Evolutionary conservation across 2,888 invertebrate species (phyloP).

Genomic region (Xiphydria camelus): DNA sequence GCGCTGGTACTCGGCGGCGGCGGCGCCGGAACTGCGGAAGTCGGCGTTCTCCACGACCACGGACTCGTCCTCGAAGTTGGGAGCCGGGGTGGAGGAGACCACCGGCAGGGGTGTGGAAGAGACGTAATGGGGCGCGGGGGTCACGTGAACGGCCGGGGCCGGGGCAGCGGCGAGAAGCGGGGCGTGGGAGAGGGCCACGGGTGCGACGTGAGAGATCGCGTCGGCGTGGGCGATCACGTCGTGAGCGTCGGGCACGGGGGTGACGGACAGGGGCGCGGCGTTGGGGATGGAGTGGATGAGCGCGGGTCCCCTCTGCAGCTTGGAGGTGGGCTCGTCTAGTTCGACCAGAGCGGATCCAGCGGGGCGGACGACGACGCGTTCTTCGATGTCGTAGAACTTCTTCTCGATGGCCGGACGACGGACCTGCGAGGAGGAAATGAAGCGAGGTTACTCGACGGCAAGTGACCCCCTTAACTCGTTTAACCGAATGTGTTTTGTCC

Average conservation of each 20-base stretch:
- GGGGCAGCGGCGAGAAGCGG: slow-evolving; percentile 48
- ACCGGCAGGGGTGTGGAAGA: slow-evolving; percentile 18
- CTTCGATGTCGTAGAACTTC: slow-evolving; percentile 68
- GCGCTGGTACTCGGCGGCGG: slow-evolving; percentile 9
- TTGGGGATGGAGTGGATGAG: slow-evolving; percentile 47
- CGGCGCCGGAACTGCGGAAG: slow-evolving; percentile 32
- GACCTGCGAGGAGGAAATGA: slow-evolving; percentile 44
- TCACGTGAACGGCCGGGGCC: slow-evolving; percentile 34
- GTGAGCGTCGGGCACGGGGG: slow-evolving; percentile 28
- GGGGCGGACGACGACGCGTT: slow-evolving; percentile 64
- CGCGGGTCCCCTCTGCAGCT: slow-evolving; percentile 60
- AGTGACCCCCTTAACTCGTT: no score
- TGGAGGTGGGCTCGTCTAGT: slow-evolving; percentile 64
- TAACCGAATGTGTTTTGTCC: no score
- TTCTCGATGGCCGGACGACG: slow-evolving; percentile 67
- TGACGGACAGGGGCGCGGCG: slow-evolving; percentile 27
- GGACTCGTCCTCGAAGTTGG: slow-evolving; percentile 40
- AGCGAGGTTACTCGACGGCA: no score
- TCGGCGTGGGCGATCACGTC: slow-evolving; percentile 29
- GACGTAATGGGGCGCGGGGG: slow-evolving; percentile 25
- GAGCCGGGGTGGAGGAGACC: slow-evolving; percentile 25
- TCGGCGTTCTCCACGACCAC: slow-evolving; percentile 52
- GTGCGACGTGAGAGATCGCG: slow-evolving; percentile 26
- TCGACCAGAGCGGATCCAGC: slow-evolving; percentile 66
- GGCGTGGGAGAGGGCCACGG: slow-evolving; percentile 25